A percentile compares a stretch with the other conserved stretches of the same genome.
These are phyloP conservation scores for Megatriorchis doriae DNA, from an alignment of 2,113 vertebrate species.

Conservation along the genomic window DNA sequence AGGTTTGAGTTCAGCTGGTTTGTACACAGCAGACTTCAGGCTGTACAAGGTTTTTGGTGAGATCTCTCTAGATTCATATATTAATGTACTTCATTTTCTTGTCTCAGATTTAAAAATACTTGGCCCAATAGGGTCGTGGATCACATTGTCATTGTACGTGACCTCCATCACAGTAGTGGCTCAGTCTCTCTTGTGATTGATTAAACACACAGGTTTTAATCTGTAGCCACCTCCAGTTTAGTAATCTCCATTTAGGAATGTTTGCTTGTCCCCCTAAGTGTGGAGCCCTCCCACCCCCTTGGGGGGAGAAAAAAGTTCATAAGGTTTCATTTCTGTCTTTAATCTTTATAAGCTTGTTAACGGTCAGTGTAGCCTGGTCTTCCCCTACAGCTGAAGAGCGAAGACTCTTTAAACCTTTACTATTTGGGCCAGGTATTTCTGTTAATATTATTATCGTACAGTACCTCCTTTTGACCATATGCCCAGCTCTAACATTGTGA, in stretches of 20 bases:
- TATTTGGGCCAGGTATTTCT: not conserved
- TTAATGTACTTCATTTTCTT: not conserved
- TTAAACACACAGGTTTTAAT: not conserved
- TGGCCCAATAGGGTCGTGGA: not conserved
- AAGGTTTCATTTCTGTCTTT: not conserved
- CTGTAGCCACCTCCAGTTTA: not conserved
- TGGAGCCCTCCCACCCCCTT: rapidly evolving
- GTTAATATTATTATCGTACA: not conserved
- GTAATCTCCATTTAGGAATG: not conserved
- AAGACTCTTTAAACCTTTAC: not conserved
- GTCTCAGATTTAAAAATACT: not conserved
- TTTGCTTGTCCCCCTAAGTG: not conserved
- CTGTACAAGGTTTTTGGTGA: not conserved
- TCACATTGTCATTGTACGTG: not conserved
- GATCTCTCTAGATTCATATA: not conserved
- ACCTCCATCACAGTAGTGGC: not conserved
- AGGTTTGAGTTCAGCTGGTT: not conserved
- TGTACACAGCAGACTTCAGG: not conserved
- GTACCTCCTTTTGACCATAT: not conserved
- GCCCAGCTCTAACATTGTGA: not conserved
- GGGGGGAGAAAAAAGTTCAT: rapidly evolving
- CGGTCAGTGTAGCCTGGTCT: not conserved
- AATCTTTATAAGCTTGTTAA: not conserved
- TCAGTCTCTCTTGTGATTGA: not conserved
- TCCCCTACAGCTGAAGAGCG: not conserved